phyloP scores from a whole-genome alignment of 1,140 invertebrate genomes.

The Calliphora vicina region DNA sequence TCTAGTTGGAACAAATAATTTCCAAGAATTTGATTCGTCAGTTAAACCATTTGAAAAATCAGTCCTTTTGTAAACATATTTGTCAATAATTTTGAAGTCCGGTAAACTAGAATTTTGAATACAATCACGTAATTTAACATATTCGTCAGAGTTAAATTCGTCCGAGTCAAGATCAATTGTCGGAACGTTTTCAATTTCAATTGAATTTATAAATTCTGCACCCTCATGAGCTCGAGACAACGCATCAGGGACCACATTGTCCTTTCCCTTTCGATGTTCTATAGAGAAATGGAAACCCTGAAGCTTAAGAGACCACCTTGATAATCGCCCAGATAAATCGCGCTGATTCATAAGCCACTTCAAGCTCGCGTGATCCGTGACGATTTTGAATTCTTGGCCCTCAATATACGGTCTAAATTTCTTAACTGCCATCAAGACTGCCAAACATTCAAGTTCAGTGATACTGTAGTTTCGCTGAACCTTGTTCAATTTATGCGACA shows the following conservation, averaged over 20 bases:
- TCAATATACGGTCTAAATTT: slow-evolving; percentile 62
- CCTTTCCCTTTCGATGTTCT: slow-evolving; percentile 48
- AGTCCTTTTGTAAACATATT: slow-evolving; percentile 23
- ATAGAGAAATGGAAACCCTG: slow-evolving; percentile 50
- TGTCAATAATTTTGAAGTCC: background rate
- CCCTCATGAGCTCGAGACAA: slow-evolving; percentile 40
- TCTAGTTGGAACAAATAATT: slow-evolving; percentile 21
- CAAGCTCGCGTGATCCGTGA: slow-evolving; percentile 48
- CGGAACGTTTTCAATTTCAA: background rate
- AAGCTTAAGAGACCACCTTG: slow-evolving; percentile 48
- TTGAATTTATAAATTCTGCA: background rate
- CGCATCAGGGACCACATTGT: slow-evolving; percentile 49
- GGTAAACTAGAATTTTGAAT: too few species aligned
- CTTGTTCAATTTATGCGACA: slow-evolving; percentile 43
- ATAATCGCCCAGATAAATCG: slow-evolving; percentile 40
- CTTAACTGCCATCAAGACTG: slow-evolving; percentile 61
- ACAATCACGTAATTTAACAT: too few species aligned
- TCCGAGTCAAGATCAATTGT: too few species aligned
- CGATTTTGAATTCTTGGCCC: slow-evolving; percentile 56
- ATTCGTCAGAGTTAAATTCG: too few species aligned
- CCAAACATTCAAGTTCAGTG: slow-evolving; percentile 64
- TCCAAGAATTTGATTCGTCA: slow-evolving; percentile 2
- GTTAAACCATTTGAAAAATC: background rate
- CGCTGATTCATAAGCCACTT: slow-evolving; percentile 44
- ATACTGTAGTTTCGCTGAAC: slow-evolving; percentile 49